A percentile compares a stretch with the other conserved stretches of the same genome.
Evolutionary conservation across 2,797 vertebrate genomes (phyloP).

Genomic region (Octomys mimax): DNA sequence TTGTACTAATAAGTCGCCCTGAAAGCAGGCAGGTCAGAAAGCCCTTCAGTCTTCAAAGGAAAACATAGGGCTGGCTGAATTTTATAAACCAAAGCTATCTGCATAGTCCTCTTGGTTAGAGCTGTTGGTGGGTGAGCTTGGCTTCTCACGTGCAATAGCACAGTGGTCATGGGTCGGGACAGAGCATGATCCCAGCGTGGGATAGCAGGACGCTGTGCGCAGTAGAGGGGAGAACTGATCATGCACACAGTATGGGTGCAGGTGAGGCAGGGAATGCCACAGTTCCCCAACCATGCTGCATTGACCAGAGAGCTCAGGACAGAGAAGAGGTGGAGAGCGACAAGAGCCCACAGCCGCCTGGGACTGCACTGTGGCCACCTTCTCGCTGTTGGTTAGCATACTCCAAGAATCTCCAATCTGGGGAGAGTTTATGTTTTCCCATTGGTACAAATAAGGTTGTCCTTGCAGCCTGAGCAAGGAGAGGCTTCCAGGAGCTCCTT

Average conservation of each 20-base stretch:
- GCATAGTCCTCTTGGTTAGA: neutral
- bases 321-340: neutral
- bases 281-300: accelerated
- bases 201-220: neutral
- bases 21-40: constrained; percentile 61
- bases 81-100: constrained; percentile 54
- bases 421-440: constrained; percentile 1
- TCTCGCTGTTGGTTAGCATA: neutral
- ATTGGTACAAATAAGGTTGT: neutral
- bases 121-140: neutral
- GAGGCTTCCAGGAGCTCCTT: constrained; percentile 52
- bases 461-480: neutral
- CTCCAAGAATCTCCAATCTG: neutral
- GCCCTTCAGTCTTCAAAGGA: constrained; percentile 48
- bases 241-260: neutral
- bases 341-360: no score
- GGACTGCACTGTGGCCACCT: neutral
- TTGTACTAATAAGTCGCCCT: constrained; percentile 49
- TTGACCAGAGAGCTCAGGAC: neutral
- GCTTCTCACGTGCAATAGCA: neutral
- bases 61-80: constrained; percentile 30
- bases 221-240: neutral
- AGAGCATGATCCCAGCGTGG: neutral
- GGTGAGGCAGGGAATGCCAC: accelerated
- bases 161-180: neutral